phyloP scores from a whole-genome alignment of 2,113 vertebrate genomes.

The Smithornis capensis region DNA sequence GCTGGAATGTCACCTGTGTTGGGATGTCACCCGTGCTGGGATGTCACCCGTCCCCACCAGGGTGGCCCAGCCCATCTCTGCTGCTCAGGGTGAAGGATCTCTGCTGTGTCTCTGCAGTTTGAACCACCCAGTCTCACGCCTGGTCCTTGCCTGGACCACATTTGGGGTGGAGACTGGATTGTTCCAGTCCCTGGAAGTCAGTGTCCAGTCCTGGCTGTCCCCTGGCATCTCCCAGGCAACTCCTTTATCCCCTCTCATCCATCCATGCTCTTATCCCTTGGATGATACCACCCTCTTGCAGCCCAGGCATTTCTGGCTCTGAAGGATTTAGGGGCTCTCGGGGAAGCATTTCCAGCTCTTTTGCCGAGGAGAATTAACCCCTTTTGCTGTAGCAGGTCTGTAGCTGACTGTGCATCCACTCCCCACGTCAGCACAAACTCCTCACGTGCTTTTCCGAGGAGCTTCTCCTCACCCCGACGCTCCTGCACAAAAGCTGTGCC shows the following conservation, averaged over 20 bases:
- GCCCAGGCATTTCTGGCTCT: not conserved
- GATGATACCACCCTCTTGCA: not conserved
- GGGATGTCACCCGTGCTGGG: fast-evolving
- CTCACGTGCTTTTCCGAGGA: not conserved
- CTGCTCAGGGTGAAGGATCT: too few relatives aligned
- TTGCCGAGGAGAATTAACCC: not conserved
- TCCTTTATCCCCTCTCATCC: not conserved
- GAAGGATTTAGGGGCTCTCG: not conserved
- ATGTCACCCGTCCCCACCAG: fast-evolving
- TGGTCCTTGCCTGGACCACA: fast-evolving
- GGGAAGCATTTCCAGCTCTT: not conserved
- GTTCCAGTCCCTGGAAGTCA: not conserved
- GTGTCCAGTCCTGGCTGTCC: not conserved
- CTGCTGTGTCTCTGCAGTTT: not conserved
- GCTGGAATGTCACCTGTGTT: fast-evolving
- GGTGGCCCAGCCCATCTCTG: not conserved
- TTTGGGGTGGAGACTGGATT: not conserved
- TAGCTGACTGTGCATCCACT: too few relatives aligned
- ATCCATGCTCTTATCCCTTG: not conserved
- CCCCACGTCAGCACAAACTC: fast-evolving
- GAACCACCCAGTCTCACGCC: fast-evolving
- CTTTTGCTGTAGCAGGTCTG: not conserved
- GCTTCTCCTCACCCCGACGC: not conserved
- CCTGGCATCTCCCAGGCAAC: not conserved
- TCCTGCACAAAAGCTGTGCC: not conserved